phyloP scores from a whole-genome alignment of 2,888 invertebrate genomes.

The Ligdia adustata region DNA sequence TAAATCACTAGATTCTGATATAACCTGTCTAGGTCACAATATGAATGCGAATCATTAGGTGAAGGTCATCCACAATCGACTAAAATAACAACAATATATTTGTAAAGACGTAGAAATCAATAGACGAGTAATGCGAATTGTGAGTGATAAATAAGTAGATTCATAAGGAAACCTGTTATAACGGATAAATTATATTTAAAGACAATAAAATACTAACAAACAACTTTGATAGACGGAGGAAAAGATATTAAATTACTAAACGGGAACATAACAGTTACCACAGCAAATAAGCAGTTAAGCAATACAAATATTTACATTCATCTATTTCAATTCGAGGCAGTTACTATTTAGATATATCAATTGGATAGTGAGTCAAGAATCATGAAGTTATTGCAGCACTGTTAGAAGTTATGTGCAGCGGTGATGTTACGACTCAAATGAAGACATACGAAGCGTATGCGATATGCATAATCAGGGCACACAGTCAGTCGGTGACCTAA shows the following conservation, averaged over 20 bases:
- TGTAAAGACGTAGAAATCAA: no score
- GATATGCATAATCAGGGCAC: conserved; percentile 30
- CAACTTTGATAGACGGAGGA: no score
- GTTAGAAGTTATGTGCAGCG: background rate
- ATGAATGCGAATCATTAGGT: conserved; percentile 22
- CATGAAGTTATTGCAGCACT: conserved; percentile 7
- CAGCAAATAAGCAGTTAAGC: no score
- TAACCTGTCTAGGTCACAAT: conserved; percentile 13
- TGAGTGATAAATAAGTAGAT: no score
- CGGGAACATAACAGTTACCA: background rate
- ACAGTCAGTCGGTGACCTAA: conserved; percentile 65
- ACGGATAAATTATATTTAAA: no score
- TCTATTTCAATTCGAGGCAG: conserved; percentile 12
- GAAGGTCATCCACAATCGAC: conserved; percentile 20
- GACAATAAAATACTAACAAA: no score
- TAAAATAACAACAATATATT: conserved; percentile 12
- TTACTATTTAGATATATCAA: conserved; percentile 4
- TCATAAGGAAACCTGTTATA: no score
- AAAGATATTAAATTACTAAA: background rate
- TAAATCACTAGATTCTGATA: conserved; percentile 8
- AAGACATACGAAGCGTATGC: conserved; percentile 1
- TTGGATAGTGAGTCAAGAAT: conserved; percentile 12
- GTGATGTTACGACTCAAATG: conserved; percentile 17
- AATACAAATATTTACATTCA: background rate
- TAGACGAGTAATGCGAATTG: no score